Conservation (phyloP, 2,888 invertebrate species). For the Drosophila quasianomalipes region DNA sequence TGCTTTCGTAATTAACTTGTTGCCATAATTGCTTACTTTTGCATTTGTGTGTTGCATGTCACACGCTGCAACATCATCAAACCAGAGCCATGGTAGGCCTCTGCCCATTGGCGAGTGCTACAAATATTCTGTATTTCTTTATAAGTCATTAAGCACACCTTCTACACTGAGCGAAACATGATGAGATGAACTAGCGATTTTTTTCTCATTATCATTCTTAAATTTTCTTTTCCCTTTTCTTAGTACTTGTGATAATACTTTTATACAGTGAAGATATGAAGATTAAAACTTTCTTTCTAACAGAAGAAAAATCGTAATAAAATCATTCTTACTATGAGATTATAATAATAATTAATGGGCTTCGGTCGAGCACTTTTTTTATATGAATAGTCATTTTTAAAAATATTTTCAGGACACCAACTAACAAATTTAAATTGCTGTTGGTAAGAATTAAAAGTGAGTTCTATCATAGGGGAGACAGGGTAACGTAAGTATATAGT, state of each 20-base stretch:
- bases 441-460: neutral
- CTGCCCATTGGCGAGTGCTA: conserved; percentile 45
- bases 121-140: conserved; percentile 52
- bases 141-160: conserved; percentile 56
- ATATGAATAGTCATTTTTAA: too few species aligned
- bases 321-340: neutral
- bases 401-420: neutral
- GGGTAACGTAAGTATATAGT: neutral
- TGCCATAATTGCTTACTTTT: conserved; percentile 82
- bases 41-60: conserved; percentile 68
- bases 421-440: neutral
- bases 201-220: neutral
- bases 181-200: neutral
- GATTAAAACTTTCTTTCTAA: neutral
- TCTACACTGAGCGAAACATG: conserved; percentile 1
- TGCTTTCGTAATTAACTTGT: conserved; percentile 78
- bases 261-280: neutral
- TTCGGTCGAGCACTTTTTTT: too few species aligned
- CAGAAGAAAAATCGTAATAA: too few species aligned
- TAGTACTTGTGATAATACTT: neutral
- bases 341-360: neutral
- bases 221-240: neutral
- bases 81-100: conserved; percentile 6
- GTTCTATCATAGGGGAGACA: too few species aligned
- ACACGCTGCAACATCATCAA: conserved; percentile 49